Percentiles rank a stretch among this genome's conserved stretches.
These are phyloP conservation scores for Rattus rattus DNA, from an alignment of 2,113 vertebrate species.

Conservation along the genomic window DNA sequence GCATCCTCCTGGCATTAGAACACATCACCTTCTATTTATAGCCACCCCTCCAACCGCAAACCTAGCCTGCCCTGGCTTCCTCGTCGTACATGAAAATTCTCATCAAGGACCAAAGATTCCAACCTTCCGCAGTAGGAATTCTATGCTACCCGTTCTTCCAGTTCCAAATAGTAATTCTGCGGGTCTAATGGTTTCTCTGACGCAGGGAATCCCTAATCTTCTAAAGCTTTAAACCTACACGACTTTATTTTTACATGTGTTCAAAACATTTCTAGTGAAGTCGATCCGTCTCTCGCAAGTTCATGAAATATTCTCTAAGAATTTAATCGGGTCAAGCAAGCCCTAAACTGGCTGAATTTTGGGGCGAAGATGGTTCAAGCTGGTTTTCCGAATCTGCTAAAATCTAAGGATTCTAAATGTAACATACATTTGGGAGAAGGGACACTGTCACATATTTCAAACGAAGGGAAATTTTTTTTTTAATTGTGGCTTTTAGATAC, in stretches of 20 bases:
- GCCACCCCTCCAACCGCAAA: constrained; percentile 81
- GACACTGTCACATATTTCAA: constrained; percentile 35
- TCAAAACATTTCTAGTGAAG: constrained; percentile 62
- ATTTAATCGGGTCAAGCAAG: constrained; percentile 41
- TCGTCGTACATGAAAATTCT: neutral
- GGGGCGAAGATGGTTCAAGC: neutral
- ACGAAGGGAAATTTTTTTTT: constrained; percentile 53
- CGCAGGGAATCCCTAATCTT: constrained; percentile 53
- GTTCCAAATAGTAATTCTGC: neutral
- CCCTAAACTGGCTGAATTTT: constrained; percentile 11
- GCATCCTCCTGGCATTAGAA: constrained; percentile 83
- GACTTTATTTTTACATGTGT: constrained; percentile 56
- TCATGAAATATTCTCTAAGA: constrained; percentile 49
- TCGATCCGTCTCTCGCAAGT: constrained; percentile 49
- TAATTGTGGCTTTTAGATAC: constrained; percentile 34
- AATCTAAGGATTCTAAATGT: neutral
- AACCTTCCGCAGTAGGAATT: neutral
- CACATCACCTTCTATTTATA: constrained; percentile 89
- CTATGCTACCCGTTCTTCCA: neutral
- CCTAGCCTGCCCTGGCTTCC: constrained; percentile 6
- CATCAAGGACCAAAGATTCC: neutral
- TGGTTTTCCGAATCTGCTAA: constrained; percentile 11
- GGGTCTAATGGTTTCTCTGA: neutral
- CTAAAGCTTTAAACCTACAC: constrained; percentile 44
- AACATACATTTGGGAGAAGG: constrained; percentile 33